Evolutionary conservation across 2,888 invertebrate species (phyloP).

Genomic region (Leptinotarsa haldemani): DNA sequence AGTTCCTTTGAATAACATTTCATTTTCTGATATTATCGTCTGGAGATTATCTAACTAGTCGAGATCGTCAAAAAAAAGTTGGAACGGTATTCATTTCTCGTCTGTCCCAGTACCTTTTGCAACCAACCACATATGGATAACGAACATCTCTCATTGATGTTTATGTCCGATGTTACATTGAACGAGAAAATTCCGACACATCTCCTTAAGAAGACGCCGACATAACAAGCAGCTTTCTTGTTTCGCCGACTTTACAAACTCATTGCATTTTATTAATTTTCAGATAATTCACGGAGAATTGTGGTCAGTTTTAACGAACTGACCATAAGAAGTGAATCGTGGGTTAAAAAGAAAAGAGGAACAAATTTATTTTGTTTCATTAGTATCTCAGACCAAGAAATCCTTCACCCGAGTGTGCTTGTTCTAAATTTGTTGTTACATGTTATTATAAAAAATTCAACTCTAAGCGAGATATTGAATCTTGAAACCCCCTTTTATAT

Average conservation of each 20-base stretch:
- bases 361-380: not conserved
- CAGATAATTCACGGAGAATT: not conserved
- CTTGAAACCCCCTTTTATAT: not conserved
- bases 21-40: too few relatives aligned
- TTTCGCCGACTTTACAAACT: constrained; percentile 11
- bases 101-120: not conserved
- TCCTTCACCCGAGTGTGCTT: not conserved
- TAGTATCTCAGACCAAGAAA: not conserved
- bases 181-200: constrained; percentile 7
- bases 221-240: constrained; percentile 8
- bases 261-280: not conserved
- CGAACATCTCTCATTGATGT: constrained; percentile 5
- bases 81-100: not conserved
- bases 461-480: not conserved
- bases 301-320: not conserved
- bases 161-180: not conserved
- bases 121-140: not conserved
- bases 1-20: too few relatives aligned
- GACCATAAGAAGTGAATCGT: constrained; percentile 7
- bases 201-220: constrained; percentile 1
- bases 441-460: not conserved
- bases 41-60: too few relatives aligned
- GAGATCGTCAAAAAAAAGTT: too few relatives aligned
- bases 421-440: not conserved
- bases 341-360: not conserved